These are phyloP conservation scores for Struthidea cinerea DNA, from an alignment of 2,113 vertebrate species.

Conservation along the genomic window DNA sequence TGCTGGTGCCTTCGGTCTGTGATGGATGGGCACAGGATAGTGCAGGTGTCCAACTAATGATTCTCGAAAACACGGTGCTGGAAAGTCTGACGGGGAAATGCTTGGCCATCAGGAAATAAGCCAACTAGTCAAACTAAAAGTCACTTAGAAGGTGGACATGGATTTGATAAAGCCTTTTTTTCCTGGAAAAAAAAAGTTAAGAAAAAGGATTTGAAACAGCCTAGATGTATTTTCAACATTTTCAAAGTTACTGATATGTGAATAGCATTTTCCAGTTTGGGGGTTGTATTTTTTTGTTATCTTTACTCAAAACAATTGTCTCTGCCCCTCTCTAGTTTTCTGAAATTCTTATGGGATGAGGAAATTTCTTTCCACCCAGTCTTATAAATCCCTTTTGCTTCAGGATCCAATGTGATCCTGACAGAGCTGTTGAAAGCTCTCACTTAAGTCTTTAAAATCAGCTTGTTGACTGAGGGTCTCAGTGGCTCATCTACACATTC, in stretches of 20 bases:
- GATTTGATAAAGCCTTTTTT: not conserved
- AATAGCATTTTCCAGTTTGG: not conserved
- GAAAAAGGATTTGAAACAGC: not conserved
- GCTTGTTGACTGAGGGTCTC: not conserved
- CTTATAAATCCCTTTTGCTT: not conserved
- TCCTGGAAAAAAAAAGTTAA: too few species aligned
- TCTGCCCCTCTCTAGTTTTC: not conserved
- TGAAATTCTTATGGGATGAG: not conserved
- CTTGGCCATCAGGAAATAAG: not conserved
- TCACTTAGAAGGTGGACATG: fast-evolving
- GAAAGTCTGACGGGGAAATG: not conserved
- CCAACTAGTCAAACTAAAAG: not conserved
- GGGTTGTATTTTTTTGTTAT: not conserved
- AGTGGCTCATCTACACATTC: not conserved
- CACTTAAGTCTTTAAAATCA: not conserved
- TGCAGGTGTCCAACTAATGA: not conserved
- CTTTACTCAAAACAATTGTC: not conserved
- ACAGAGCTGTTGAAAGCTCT: not conserved
- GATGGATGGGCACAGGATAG: not conserved
- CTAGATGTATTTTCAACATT: not conserved
- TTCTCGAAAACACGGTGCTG: fast-evolving
- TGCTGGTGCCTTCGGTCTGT: not conserved
- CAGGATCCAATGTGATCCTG: not conserved
- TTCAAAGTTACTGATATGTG: not conserved
- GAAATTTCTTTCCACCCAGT: not conserved